Evolutionary conservation across 2,113 vertebrate genomes (phyloP).

Genomic region (Paramormyrops kingsleyae): DNA sequence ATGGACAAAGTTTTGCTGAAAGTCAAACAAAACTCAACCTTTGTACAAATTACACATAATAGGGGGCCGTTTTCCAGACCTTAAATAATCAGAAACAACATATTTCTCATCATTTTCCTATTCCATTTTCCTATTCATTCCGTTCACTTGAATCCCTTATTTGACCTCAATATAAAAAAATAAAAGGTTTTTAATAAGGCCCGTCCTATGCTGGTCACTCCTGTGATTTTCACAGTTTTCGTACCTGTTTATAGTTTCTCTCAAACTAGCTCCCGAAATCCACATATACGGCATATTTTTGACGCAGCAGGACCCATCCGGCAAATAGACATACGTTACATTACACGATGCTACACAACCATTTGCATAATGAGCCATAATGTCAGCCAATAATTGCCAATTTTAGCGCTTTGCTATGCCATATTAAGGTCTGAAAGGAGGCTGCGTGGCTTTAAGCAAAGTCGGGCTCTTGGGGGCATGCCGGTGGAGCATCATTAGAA

Average conservation of each 20-base stretch:
- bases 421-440: not conserved
- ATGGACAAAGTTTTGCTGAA: not conserved
- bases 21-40: not conserved
- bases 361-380: constrained; percentile 15
- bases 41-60: not conserved
- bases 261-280: not conserved
- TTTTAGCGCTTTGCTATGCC: not conserved
- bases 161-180: not conserved
- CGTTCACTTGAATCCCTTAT: not conserved
- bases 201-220: not conserved
- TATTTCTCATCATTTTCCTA: not conserved
- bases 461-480: not conserved
- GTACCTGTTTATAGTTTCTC: not conserved
- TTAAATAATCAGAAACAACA: not conserved
- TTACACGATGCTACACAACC: not conserved
- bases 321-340: not conserved
- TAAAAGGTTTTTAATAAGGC: not conserved
- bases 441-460: not conserved
- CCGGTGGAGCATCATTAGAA: constrained; percentile 48
- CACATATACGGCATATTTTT: no score
- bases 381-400: constrained; percentile 1
- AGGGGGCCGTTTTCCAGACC: not conserved
- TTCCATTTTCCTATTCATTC: not conserved
- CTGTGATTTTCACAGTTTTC: not conserved
- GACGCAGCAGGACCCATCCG: not conserved